Conservation (phyloP, 2,888 invertebrate genomes). For the Napeogenes inachia region DNA sequence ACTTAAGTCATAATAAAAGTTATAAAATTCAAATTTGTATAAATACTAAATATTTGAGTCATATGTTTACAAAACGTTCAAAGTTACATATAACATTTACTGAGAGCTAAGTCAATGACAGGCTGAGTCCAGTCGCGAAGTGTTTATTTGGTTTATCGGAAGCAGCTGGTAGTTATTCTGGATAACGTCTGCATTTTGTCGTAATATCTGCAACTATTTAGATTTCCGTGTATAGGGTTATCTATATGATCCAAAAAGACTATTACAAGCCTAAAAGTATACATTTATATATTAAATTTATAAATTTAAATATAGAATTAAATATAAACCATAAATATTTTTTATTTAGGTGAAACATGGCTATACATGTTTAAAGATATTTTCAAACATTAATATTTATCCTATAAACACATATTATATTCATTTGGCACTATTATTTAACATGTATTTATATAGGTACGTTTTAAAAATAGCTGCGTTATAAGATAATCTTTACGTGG, state of each 20-base stretch:
- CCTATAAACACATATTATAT: too few relatives aligned
- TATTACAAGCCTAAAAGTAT: background rate
- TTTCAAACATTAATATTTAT: too few relatives aligned
- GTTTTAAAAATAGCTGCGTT: too few relatives aligned
- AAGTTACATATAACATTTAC: background rate
- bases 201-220: background rate
- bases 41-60: too few relatives aligned
- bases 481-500: background rate
- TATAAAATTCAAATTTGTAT: too few relatives aligned
- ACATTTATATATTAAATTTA: too few relatives aligned
- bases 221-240: background rate
- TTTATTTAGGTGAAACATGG: too few relatives aligned
- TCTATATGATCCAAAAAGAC: background rate
- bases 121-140: conserved; percentile 11
- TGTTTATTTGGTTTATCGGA: conserved; percentile 29
- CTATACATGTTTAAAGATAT: too few relatives aligned
- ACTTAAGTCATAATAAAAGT: too few relatives aligned
- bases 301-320: background rate
- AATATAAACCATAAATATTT: background rate
- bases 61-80: too few relatives aligned
- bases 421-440: too few relatives aligned
- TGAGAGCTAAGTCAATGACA: conserved; percentile 10
- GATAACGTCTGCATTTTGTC: conserved; percentile 30
- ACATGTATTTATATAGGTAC: too few relatives aligned
- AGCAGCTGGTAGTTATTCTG: conserved; percentile 39